Percentiles rank a stretch among this genome's conserved stretches.
phyloP scores from a whole-genome alignment of 2,113 vertebrate species.

The Mobula birostris region DNA sequence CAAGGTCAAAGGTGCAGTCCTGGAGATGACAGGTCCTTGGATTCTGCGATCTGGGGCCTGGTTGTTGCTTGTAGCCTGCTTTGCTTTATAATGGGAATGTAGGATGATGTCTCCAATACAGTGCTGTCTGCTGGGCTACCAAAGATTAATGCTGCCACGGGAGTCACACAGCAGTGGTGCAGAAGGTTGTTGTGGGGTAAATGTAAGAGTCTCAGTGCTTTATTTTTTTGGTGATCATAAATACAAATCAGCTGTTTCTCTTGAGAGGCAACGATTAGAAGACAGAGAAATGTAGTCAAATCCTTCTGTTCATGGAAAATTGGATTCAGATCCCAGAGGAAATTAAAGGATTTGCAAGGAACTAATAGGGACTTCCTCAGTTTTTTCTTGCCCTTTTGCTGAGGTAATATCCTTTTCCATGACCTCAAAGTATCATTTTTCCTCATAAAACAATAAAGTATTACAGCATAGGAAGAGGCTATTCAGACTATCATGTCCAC shows the following conservation, averaged over 20 bases:
- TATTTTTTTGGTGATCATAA: background rate
- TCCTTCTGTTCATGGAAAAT: background rate
- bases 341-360: background rate
- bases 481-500: too few species aligned
- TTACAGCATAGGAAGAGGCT: too few species aligned
- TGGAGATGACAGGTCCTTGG: too few species aligned
- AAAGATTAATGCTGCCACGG: too few species aligned
- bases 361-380: background rate
- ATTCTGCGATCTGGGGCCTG: too few species aligned
- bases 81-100: too few species aligned
- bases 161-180: too few species aligned
- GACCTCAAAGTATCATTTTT: background rate
- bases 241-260: background rate
- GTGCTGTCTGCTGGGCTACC: too few species aligned
- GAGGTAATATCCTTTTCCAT: background rate
- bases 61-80: too few species aligned
- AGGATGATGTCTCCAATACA: too few species aligned
- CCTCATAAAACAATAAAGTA: background rate
- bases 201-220: background rate
- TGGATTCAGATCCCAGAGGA: background rate
- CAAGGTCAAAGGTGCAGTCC: too few species aligned
- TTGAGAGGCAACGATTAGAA: background rate
- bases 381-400: background rate
- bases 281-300: background rate
- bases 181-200: too few species aligned